These are phyloP conservation scores for Boleophthalmus pectinirostris DNA, from an alignment of 2,113 vertebrate genomes.

Conservation along the genomic window DNA sequence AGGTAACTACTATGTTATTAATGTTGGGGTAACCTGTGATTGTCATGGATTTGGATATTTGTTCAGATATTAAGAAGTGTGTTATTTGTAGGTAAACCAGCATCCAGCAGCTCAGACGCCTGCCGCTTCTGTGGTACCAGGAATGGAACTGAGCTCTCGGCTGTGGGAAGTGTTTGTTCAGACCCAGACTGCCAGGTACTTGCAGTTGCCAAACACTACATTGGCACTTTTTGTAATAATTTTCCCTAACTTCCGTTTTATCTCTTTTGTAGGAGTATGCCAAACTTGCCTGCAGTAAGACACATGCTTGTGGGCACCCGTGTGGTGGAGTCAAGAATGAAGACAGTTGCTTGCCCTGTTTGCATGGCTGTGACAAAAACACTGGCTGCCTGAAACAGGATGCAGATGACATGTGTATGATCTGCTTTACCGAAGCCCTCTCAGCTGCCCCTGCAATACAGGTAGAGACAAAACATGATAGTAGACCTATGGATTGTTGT, in stretches of 20 bases:
- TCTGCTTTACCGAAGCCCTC: constrained; percentile 98
- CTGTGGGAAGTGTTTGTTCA: constrained; percentile 95
- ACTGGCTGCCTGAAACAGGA: constrained; percentile 91
- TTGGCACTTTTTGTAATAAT: neutral
- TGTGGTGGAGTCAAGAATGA: constrained; percentile 97
- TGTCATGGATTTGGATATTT: neutral
- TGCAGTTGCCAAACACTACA: neutral
- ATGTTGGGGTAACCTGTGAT: neutral
- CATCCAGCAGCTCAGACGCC: constrained; percentile 93
- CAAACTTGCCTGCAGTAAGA: constrained; percentile 95
- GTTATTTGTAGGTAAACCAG: constrained; percentile 86
- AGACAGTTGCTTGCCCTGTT: constrained; percentile 90
- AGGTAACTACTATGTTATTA: constrained; percentile 73
- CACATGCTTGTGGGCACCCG: constrained; percentile 91
- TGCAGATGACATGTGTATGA: constrained; percentile 99
- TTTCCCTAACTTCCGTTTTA: neutral
- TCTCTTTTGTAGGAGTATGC: constrained; percentile 86
- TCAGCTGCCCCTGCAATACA: constrained; percentile 97
- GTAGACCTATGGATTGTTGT: neutral
- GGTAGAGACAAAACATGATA: constrained; percentile 65
- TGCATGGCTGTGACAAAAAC: constrained; percentile 94
- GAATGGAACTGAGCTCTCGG: constrained; percentile 93
- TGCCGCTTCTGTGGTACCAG: constrained; percentile 97
- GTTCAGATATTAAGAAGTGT: neutral
- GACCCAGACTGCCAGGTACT: constrained; percentile 95